These are phyloP conservation scores for Lophotis ruficrista DNA, from an alignment of 2,113 vertebrate species.

Conservation along the genomic window DNA sequence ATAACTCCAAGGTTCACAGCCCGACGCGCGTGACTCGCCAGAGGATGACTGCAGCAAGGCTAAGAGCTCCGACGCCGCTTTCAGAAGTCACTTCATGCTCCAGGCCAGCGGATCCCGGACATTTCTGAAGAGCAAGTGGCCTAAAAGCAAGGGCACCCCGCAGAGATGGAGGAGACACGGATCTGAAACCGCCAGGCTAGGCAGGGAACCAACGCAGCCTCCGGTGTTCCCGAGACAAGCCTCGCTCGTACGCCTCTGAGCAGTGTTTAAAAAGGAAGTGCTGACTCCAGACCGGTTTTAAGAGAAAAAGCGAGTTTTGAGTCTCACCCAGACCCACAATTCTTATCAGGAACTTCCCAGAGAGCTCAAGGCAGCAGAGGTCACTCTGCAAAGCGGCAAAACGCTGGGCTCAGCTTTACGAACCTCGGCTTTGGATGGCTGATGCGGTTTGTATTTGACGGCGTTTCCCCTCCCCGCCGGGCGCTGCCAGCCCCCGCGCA, in stretches of 20 bases:
- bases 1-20: neutral
- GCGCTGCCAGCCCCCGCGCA: accelerated
- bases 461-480: accelerated
- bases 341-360: neutral
- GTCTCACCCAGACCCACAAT: neutral
- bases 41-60: accelerated
- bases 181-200: accelerated
- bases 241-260: neutral
- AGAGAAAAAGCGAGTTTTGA: neutral
- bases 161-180: accelerated
- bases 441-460: neutral
- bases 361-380: neutral
- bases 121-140: neutral
- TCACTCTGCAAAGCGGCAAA: neutral
- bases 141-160: accelerated
- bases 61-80: neutral
- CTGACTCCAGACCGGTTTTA: neutral
- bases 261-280: neutral
- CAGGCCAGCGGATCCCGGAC: neutral
- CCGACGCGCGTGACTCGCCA: neutral
- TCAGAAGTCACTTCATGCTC: neutral
- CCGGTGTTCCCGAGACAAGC: neutral
- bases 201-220: accelerated
- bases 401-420: neutral
- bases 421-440: neutral